Evolutionary conservation across 2,113 vertebrate species (phyloP), one percentile per base, ranked within the genome.

Genomic region (Clarias magur): DNA sequence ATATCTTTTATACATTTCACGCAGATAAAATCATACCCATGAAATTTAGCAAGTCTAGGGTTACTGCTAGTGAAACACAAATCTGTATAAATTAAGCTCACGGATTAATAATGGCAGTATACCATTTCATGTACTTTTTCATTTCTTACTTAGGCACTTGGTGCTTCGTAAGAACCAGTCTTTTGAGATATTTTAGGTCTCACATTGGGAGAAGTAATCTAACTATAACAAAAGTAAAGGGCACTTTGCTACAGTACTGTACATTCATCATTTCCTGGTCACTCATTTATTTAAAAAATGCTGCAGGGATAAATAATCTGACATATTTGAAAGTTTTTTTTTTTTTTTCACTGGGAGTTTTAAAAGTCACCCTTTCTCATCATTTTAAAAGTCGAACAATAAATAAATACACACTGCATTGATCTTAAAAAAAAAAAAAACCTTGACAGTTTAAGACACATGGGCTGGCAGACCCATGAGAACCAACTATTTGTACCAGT

Each of bases 91-190:
- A 57, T 38, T 27, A 80, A 83, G 34, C 16, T n/a, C 30, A 25
- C 72, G 62, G 48, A 85, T 75, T 48, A 67, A 68, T 48, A 67
- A 68, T 86, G 68, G 62, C 65, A 72, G 48, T 48, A 75, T 72
- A 11, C 57, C 79, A 62, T 59, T 17, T 15, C 2, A 30, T 75
- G 34, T 73, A 72, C 54, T 53, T 88, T 34, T 42, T 85, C 25
- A n/a, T 86, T 82, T 79, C 85, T 54, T 72, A 90, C 76, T 21
- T n/a, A 90, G 85, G 79, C 85, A 87, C 83, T 87, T 85, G 38
- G 72, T 82, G 79, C 87, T 84, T 82, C 67, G 85, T 83, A 83
- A 85, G 48, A 83, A 82, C 80, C 59, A 85, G 23, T 67, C 57
- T 25, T 65, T n/a, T 84, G 25, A 11, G 54, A 86, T 72, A 62